Evolutionary conservation across 30 jellyfish, hydroid and myxozoan genomes (phyloP).

Genomic region (Aurelia sp.): DNA sequence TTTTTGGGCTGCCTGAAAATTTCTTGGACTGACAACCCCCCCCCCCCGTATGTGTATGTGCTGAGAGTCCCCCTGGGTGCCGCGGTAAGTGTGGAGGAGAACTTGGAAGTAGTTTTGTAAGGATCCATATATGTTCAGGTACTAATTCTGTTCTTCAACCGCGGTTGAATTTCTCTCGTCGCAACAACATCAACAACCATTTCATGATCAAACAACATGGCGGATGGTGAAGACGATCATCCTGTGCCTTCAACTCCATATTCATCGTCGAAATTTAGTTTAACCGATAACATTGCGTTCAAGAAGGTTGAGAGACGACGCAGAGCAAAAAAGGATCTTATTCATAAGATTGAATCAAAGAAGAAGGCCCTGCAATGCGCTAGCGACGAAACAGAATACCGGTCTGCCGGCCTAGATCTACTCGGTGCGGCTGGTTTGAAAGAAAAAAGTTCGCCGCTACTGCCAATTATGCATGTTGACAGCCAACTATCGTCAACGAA

Average conservation of each 20-base stretch:
- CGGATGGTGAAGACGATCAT: neutral
- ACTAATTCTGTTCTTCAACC: neutral
- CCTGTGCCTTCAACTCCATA: too few species aligned
- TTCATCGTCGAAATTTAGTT: neutral
- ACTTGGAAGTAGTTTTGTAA: too few species aligned
- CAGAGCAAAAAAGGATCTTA: neutral
- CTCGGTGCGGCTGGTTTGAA: slow-evolving; percentile 10
- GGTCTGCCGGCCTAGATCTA: neutral
- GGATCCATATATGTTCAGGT: neutral
- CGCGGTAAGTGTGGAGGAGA: too few species aligned
- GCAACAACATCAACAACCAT: neutral
- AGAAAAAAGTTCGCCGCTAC: neutral
- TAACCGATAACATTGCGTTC: neutral
- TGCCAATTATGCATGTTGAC: neutral
- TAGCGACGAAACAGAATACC: neutral
- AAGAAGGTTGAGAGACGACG: neutral
- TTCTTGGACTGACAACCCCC: too few species aligned
- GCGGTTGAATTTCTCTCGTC: neutral
- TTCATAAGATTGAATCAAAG: neutral
- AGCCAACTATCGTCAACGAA: neutral
- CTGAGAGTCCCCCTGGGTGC: too few species aligned
- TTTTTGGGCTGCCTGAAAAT: too few species aligned
- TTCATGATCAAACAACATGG: neutral
- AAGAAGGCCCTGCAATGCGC: neutral
- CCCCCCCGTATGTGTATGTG: too few species aligned